phyloP scores from a whole-genome alignment of 2,797 vertebrate species.

The Eulemur rubriventer region DNA sequence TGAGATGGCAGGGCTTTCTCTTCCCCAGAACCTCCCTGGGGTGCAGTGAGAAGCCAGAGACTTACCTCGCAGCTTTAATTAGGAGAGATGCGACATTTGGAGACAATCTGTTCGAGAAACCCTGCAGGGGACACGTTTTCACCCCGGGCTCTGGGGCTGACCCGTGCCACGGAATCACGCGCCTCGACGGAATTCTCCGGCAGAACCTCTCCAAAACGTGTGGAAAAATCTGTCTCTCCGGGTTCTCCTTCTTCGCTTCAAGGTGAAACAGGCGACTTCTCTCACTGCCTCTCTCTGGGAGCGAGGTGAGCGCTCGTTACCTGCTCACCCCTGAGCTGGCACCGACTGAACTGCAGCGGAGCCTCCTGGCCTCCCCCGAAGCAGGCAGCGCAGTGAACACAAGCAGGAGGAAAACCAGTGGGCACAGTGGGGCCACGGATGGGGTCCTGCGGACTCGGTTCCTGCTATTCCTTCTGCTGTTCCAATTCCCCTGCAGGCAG shows the following conservation, averaged over 20 bases:
- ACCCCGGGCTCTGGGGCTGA: neutral
- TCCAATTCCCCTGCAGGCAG: accelerated
- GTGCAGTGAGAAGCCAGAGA: neutral
- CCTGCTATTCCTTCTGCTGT: neutral
- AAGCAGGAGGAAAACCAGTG: neutral
- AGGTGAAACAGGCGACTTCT: constrained; percentile 55
- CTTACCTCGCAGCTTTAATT: neutral
- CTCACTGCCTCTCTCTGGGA: neutral
- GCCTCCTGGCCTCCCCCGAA: accelerated
- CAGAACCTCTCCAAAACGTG: constrained; percentile 31
- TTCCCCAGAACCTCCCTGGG: constrained; percentile 20
- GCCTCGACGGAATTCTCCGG: neutral
- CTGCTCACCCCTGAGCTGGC: neutral
- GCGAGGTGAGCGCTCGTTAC: neutral
- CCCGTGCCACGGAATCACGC: neutral
- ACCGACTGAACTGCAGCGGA: accelerated
- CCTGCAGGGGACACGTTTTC: neutral
- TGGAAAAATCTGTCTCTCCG: constrained; percentile 42
- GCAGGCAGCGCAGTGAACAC: neutral
- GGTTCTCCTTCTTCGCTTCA: constrained; percentile 21
- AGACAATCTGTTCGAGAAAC: constrained; percentile 43
- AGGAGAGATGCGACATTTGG: constrained; percentile 26
- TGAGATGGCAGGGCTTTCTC: neutral
- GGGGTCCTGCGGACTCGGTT: neutral
- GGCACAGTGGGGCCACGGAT: accelerated